Percentiles rank a stretch among this genome's conserved stretches.
These are phyloP conservation scores for Glossophaga mutica DNA, from an alignment of 2,797 vertebrate species.

Conservation along the genomic window DNA sequence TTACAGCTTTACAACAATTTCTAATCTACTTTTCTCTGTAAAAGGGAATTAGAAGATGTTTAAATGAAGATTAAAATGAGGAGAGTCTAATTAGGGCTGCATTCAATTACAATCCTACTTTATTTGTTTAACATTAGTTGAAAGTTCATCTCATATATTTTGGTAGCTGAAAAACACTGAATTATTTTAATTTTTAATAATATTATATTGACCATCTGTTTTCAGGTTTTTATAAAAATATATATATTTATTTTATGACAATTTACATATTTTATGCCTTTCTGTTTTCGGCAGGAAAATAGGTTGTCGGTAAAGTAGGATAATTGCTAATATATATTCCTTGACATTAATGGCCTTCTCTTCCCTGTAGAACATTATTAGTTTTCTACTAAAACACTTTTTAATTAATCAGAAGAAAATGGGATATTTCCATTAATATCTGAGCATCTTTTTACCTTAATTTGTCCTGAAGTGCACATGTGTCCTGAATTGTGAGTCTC, in stretches of 20 bases:
- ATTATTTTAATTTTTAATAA: slow-evolving; percentile 58
- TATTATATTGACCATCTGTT: not conserved
- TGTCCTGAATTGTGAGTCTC: slow-evolving; percentile 47
- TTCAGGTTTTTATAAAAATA: slow-evolving; percentile 46
- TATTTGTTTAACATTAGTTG: slow-evolving; percentile 65
- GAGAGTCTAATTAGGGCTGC: slow-evolving; percentile 53
- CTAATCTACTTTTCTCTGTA: slow-evolving; percentile 43
- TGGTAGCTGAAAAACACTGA: slow-evolving; percentile 29
- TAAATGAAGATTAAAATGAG: slow-evolving; percentile 62
- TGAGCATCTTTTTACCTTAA: slow-evolving; percentile 55
- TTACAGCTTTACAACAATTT: slow-evolving; percentile 13
- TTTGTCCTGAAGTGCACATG: slow-evolving; percentile 52
- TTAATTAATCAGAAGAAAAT: slow-evolving; percentile 75
- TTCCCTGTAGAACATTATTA: slow-evolving; percentile 65
- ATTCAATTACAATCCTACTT: slow-evolving; percentile 39
- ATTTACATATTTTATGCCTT: slow-evolving; percentile 54
- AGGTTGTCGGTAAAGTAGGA: slow-evolving; percentile 61
- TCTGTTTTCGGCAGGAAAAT: slow-evolving; percentile 57
- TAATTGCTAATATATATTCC: slow-evolving; percentile 72
- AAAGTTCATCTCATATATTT: slow-evolving; percentile 46
- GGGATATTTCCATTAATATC: slow-evolving; percentile 65
- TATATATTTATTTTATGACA: slow-evolving; percentile 56
- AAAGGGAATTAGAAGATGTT: slow-evolving; percentile 53
- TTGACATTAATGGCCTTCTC: slow-evolving; percentile 62
- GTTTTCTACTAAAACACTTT: slow-evolving; percentile 69